Evolutionary conservation across 1,140 invertebrate genomes (phyloP), one percentile per base, ranked within the genome.

Genomic region (Lepidurus couesii): DNA sequence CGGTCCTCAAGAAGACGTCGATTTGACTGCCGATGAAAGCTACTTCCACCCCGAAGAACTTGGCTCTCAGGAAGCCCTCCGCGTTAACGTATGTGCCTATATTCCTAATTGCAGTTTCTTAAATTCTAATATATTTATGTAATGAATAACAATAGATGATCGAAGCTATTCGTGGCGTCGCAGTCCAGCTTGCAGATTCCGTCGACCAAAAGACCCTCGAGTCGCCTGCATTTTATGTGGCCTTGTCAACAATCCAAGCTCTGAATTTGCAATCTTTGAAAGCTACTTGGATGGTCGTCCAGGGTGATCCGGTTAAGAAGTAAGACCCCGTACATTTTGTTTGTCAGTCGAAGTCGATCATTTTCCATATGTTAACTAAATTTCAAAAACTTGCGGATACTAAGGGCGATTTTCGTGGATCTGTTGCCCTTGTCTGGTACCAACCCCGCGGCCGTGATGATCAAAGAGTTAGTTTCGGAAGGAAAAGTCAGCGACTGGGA

Each of bases 21-120:
- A 78, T 26, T 45, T 80, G 11, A 45, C 76, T 34, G 44, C 65
- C 7, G 75, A 76, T 24, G 79, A 80, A 47, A 53, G 74, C 44
- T 75, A 26, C 44, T 77, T 80, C 26, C 76, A 77, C 76, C 79
- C 79, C 11, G 76, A 77, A 42, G 79, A 80, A 44, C 79, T 77
- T 26, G 42, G 73, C n/a, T 24, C 79, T 16, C 79, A 77, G 10
- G 53, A 78, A 42, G 43, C 45, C 45, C 73, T 80, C 10, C 79
- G 76, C 42, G 9, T 73, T 53, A 77, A 80, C 76, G 79, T 80
- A 45, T 21, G 34, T 73, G 43, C 6, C 9, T 44, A 79, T 65
- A 79, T 65, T 6, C 1, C 11, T 78, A 8, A 1, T 77, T 47
- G 13, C 0, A 77, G 0, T 77, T 75, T 77, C 44, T 7, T n/a